These are phyloP conservation scores for Nephotettix cincticeps DNA, from an alignment of 1,140 invertebrate species.

Conservation along the genomic window DNA sequence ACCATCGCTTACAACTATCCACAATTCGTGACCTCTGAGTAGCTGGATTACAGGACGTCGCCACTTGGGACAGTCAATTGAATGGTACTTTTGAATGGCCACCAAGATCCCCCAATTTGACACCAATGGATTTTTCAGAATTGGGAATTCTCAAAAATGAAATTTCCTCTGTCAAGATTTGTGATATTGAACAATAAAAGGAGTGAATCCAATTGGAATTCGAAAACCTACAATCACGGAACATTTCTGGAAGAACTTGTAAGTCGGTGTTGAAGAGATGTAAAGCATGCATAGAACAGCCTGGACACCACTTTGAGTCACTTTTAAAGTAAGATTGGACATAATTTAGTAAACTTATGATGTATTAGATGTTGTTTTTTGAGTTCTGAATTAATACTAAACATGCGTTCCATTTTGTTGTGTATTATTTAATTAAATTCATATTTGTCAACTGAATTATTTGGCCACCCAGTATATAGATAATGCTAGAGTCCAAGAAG, in stretches of 20 bases:
- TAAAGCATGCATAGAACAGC: too few species aligned
- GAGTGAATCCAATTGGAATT: not conserved
- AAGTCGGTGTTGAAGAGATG: too few species aligned
- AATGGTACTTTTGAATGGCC: not conserved
- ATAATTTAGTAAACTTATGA: not conserved
- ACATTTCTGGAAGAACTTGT: too few species aligned
- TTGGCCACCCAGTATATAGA: too few species aligned
- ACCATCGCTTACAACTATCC: too few species aligned
- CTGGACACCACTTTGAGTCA: not conserved
- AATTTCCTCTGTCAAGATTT: not conserved
- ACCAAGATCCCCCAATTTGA: not conserved
- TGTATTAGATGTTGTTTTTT: not conserved
- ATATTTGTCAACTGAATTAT: conserved; percentile 6
- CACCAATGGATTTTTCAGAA: not conserved
- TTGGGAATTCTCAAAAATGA: not conserved
- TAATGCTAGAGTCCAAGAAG: too few species aligned
- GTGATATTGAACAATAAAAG: not conserved
- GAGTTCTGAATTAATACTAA: not conserved
- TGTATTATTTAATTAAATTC: conserved; percentile 5
- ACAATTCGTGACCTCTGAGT: too few species aligned
- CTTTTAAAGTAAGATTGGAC: not conserved
- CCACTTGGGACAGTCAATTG: too few species aligned
- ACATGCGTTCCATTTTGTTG: not conserved
- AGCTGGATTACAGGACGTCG: too few species aligned
- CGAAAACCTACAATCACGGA: too few species aligned